Evolutionary conservation across 2,888 invertebrate genomes (phyloP).

Genomic region (Amphipoea lucens): DNA sequence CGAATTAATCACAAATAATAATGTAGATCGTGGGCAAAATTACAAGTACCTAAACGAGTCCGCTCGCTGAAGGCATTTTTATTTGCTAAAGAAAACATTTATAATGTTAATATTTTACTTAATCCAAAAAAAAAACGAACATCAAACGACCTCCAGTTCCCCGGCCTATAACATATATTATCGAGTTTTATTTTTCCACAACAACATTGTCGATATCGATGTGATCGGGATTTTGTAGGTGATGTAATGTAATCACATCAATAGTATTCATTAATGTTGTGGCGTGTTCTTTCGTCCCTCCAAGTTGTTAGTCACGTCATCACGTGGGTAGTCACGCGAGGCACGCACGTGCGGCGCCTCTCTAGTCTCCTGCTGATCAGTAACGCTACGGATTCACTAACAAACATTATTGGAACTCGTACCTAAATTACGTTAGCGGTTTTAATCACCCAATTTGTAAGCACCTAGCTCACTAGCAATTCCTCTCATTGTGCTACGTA

Average conservation of each 20-base stretch:
- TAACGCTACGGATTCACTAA: conserved; percentile 39
- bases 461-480: conserved; percentile 1
- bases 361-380: not conserved
- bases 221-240: too few species aligned
- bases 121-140: not conserved
- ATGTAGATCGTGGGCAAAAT: conserved; percentile 1
- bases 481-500: conserved; percentile 20
- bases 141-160: not conserved
- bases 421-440: conserved; percentile 22
- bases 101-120: not conserved
- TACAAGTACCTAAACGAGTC: not conserved
- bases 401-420: conserved; percentile 23
- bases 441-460: conserved; percentile 29
- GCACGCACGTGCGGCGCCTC: not conserved
- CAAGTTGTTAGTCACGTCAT: conserved; percentile 37
- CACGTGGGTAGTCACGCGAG: conserved; percentile 31
- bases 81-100: not conserved
- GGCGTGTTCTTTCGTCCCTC: not conserved
- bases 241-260: too few species aligned
- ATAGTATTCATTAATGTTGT: too few species aligned
- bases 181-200: not conserved
- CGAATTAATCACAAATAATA: conserved; percentile 38
- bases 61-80: not conserved
- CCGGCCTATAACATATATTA: not conserved
- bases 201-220: too few species aligned